Evolutionary conservation across 2,113 vertebrate genomes (phyloP).

Genomic region (Jacana jacana): DNA sequence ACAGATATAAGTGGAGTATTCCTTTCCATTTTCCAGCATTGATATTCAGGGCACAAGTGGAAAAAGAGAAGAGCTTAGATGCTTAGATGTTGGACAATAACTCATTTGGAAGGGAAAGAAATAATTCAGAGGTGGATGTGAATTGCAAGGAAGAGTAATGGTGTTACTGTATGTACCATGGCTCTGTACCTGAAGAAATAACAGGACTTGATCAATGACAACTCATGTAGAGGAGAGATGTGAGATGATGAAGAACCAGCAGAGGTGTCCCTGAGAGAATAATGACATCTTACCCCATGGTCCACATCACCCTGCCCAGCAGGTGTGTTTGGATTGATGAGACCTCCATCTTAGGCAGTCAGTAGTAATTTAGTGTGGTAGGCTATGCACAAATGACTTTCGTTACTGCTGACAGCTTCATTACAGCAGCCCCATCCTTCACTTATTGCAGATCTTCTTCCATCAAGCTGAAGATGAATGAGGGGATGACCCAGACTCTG

Average conservation of each 20-base stretch:
- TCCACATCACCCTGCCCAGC: background rate
- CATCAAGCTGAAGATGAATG: constrained; percentile 58
- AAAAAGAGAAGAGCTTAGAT: background rate
- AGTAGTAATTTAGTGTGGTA: constrained; percentile 64
- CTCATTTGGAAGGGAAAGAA: constrained; percentile 53
- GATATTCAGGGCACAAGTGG: constrained; percentile 13
- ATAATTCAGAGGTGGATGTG: constrained; percentile 62
- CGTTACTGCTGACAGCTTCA: constrained; percentile 70
- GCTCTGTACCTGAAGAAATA: constrained; percentile 62
- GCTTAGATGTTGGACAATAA: constrained; percentile 18
- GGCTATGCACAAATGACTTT: constrained; percentile 48
- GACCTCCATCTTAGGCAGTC: constrained; percentile 37
- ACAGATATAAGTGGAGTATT: background rate
- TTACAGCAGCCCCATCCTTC: constrained; percentile 65
- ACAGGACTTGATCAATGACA: constrained; percentile 67
- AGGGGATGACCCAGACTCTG: background rate
- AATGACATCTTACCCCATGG: constrained; percentile 41
- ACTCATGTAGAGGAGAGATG: background rate
- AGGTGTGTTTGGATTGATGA: constrained; percentile 68
- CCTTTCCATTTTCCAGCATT: background rate
- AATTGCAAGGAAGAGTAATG: constrained; percentile 64
- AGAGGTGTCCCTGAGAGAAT: constrained; percentile 52
- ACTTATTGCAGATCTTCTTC: constrained; percentile 58
- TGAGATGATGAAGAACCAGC: constrained; percentile 62
- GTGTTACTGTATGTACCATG: constrained; percentile 35